Conservation (phyloP, 2,113 vertebrate species). For the Chaenocephalus aceratus region DNA sequence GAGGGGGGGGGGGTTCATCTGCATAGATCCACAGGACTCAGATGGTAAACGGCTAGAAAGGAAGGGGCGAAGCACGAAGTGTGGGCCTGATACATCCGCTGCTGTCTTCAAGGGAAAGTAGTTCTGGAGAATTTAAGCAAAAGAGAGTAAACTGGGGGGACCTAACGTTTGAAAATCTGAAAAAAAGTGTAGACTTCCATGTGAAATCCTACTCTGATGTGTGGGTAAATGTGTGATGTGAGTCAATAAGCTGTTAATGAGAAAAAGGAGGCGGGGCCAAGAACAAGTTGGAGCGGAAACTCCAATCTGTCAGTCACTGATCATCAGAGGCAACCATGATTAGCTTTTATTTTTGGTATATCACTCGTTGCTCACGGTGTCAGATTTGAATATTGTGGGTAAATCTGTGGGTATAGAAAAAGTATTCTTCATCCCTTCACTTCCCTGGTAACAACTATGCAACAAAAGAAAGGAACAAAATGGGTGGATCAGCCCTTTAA, state of each 20-base stretch:
- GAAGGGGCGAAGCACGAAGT: conserved; percentile 26
- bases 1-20: conserved; percentile 64
- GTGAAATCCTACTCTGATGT: conserved; percentile 21
- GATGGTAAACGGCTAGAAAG: conserved; percentile 59
- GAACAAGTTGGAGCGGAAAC: conserved; percentile 25
- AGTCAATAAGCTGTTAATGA: conserved; percentile 19
- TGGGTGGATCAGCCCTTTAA: conserved; percentile 80
- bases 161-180: conserved; percentile 20
- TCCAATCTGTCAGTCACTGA: conserved; percentile 23
- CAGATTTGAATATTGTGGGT: neutral
- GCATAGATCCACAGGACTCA: conserved; percentile 82
- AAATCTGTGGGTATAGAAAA: neutral
- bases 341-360: conserved; percentile 8
- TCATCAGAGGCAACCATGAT: neutral
- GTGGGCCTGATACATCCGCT: conserved; percentile 60
- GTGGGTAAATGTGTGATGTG: neutral
- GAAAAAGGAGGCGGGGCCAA: neutral
- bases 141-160: neutral
- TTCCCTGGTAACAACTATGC: conserved; percentile 57
- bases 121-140: conserved; percentile 27
- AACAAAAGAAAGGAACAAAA: conserved; percentile 39
- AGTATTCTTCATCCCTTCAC: conserved; percentile 32
- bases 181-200: conserved; percentile 15
- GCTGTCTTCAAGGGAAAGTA: conserved; percentile 63
- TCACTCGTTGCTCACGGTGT: conserved; percentile 9